A percentile compares a stretch with the other conserved stretches of the same genome.
Conservation (phyloP, 2,888 invertebrate species). For the Epistrophe grossulariae region DNA sequence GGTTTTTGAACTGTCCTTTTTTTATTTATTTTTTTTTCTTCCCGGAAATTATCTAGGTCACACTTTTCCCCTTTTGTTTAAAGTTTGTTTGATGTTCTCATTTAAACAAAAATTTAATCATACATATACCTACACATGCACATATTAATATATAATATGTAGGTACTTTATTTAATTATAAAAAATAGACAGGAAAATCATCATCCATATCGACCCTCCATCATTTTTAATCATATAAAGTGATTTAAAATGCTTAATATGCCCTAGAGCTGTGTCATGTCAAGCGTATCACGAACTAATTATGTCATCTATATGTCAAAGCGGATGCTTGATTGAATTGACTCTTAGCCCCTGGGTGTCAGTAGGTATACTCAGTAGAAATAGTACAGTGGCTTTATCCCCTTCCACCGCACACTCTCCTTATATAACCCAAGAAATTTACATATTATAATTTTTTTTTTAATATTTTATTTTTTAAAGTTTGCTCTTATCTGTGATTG, state of each 20-base stretch:
- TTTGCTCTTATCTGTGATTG: constrained; percentile 61
- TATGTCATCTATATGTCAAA: constrained; percentile 72
- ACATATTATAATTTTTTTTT: background rate
- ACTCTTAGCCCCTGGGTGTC: constrained; percentile 44
- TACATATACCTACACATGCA: too few relatives aligned
- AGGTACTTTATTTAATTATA: background rate
- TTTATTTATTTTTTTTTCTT: background rate
- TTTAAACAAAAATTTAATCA: background rate
- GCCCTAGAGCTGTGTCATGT: constrained; percentile 57
- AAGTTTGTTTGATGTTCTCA: background rate
- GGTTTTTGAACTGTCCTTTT: constrained; percentile 10
- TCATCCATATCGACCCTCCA: constrained; percentile 1
- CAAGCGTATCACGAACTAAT: constrained; percentile 75
- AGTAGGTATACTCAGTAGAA: too few relatives aligned
- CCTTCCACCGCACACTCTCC: background rate
- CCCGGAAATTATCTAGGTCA: constrained; percentile 8
- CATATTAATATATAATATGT: too few relatives aligned
- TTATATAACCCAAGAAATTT: background rate
- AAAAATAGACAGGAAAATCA: background rate
- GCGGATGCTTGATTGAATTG: constrained; percentile 71
- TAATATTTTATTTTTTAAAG: constrained; percentile 24
- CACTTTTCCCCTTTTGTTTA: background rate
- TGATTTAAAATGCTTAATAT: constrained; percentile 65
- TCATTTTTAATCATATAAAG: constrained; percentile 22
- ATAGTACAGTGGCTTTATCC: background rate